Evolutionary conservation across 2,888 invertebrate genomes (phyloP), one percentile per base, ranked within the genome.

Genomic region (Stenoptilia bipunctidactyla): DNA sequence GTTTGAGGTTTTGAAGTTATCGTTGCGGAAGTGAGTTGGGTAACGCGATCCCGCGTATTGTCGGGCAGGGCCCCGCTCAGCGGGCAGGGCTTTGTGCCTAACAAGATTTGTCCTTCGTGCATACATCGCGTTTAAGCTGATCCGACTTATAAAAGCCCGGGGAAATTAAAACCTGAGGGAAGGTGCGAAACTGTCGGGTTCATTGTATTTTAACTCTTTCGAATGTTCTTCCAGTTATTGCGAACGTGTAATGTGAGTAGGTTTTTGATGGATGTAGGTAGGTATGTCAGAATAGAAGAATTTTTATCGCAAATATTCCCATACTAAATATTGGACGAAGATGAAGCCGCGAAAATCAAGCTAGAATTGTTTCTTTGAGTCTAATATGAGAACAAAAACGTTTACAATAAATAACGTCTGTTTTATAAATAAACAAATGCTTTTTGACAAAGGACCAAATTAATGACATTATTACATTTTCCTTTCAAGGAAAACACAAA

Each of bases 71-170:
- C 58, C 59, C 53, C n/a, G 58, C 52, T 56, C 49, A 20, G 51
- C 48, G 44, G 42, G 43, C 37, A 34, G n/a, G 52, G 57, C 54
- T 66, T 71, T 70, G 65, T 69, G 56, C 63, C 49, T 75, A 77
- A 76, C 73, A 65, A 77, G 79, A 77, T 77, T 70, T 61, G 56
- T 59, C 52, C 56, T 56, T 53, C 53, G 46, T 49, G 56, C 52
- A 54, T 36, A 36, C 47, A 49, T 52, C 52, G 51, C 43, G 55
- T 61, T 61, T 62, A 64, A 62, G 61, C 56, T 56, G 55, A 60
- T 57, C 54, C 45, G 43, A 44, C 45, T 45, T 52, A 63, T 61
- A 67, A 70, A 66, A 58, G 53, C 51, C 49, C 53, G 40, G 49
- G 60, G 13, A 34, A 6, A 13, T 13, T 8, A 14, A 13, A 34